These are phyloP conservation scores for Platyscapa corneri DNA, from an alignment of 1,140 invertebrate species.

Conservation along the genomic window DNA sequence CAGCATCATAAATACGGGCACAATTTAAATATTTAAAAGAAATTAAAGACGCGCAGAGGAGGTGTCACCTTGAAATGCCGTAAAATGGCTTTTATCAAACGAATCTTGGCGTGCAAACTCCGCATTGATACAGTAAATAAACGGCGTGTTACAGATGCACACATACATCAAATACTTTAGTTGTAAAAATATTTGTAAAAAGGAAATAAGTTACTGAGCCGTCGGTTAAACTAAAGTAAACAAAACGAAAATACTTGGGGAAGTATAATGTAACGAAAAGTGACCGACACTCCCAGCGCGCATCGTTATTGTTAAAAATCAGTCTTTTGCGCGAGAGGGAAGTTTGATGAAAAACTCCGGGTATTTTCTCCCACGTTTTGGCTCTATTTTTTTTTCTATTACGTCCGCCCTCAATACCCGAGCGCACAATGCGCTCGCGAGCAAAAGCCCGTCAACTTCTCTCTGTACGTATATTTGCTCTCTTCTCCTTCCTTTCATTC, in stretches of 20 bases:
- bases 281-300: not conserved
- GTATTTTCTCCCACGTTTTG: not conserved
- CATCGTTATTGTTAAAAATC: constrained; percentile 11
- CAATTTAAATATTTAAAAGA: too few species aligned
- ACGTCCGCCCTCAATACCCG: not conserved
- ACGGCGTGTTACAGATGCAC: not conserved
- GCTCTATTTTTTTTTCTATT: constrained; percentile 14
- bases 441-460: not conserved
- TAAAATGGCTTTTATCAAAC: not conserved
- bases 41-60: not conserved
- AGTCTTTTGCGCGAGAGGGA: not conserved
- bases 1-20: too few species aligned
- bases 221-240: not conserved
- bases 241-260: not conserved
- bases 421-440: not conserved
- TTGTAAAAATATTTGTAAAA: not conserved
- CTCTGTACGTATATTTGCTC: not conserved
- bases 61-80: too few species aligned
- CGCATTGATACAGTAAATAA: not conserved
- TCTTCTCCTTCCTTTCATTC: not conserved
- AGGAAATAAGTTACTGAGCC: not conserved
- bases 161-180: not conserved
- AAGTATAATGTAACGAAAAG: not conserved
- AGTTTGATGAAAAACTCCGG: not conserved
- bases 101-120: not conserved